These are phyloP conservation scores for Prenolepis imparis DNA, from an alignment of 2,888 invertebrate species.

Conservation along the genomic window DNA sequence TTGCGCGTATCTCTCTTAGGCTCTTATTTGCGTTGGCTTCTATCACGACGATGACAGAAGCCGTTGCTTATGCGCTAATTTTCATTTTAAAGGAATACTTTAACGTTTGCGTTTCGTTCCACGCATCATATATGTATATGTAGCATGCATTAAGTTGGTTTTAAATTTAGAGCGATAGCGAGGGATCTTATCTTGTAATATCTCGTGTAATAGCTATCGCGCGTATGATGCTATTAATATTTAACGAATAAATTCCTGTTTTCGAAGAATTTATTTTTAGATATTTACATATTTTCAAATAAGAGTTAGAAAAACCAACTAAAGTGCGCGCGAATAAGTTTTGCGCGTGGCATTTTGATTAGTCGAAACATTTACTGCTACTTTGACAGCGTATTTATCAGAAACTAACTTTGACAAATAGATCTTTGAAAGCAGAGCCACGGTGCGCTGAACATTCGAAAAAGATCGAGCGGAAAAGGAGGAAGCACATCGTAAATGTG, in stretches of 20 bases:
- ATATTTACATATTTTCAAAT: not conserved
- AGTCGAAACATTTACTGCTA: not conserved
- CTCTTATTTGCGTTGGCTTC: slow-evolving; percentile 45
- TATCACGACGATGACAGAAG: slow-evolving; percentile 45
- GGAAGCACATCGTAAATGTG: slow-evolving; percentile 73
- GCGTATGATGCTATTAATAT: slow-evolving; percentile 19
- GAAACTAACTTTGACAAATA: slow-evolving; percentile 47
- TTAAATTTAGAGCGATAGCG: slow-evolving; percentile 35
- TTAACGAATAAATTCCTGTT: slow-evolving; percentile 20
- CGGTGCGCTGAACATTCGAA: slow-evolving; percentile 58
- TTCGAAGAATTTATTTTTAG: not conserved
- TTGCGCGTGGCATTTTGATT: not conserved
- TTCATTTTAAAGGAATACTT: slow-evolving; percentile 54
- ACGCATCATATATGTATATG: slow-evolving; percentile 36
- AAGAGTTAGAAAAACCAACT: not conserved
- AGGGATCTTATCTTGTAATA: slow-evolving; percentile 36
- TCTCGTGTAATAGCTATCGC: slow-evolving; percentile 37
- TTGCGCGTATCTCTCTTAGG: slow-evolving; percentile 45
- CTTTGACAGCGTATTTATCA: slow-evolving; percentile 15
- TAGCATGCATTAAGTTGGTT: slow-evolving; percentile 44
- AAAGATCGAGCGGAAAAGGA: slow-evolving; percentile 71
- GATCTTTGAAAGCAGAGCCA: slow-evolving; percentile 31
- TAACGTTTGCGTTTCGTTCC: slow-evolving; percentile 31
- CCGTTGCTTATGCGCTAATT: slow-evolving; percentile 52
- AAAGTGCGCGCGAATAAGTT: not conserved